Evolutionary conservation across 2,113 vertebrate genomes (phyloP).

Genomic region (Australoheros scitulus): DNA sequence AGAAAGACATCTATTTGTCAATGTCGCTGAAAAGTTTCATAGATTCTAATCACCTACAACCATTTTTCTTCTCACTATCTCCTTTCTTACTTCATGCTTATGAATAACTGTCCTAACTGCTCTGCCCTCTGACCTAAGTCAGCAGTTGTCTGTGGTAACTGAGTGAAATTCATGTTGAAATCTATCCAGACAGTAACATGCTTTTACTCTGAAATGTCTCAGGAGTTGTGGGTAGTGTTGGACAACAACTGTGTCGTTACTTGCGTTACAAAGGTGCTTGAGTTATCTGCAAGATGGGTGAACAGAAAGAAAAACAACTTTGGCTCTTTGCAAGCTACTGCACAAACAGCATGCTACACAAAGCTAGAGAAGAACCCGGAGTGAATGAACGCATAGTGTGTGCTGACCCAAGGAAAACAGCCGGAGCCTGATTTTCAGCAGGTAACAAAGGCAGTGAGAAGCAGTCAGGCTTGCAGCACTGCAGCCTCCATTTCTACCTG

Average conservation of each 20-base stretch:
- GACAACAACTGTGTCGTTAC: no score
- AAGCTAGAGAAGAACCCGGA: not conserved
- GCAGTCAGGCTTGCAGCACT: constrained; percentile 2
- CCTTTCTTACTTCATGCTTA: not conserved
- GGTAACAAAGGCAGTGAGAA: not conserved
- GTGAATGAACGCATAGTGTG: not conserved
- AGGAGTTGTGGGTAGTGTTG: not conserved
- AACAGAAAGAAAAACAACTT: no score
- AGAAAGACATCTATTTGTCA: not conserved
- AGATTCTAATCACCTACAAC: constrained; percentile 1
- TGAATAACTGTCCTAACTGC: not conserved
- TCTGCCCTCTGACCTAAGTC: not conserved
- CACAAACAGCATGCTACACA: not conserved
- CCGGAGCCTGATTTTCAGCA: not conserved
- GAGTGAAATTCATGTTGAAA: not conserved
- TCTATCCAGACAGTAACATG: not conserved
- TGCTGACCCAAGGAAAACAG: not conserved
- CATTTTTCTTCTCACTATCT: not conserved
- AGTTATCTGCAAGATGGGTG: no score
- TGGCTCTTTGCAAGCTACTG: not conserved
- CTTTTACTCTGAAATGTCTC: not conserved
- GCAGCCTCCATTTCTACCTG: not conserved
- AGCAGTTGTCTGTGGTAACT: not conserved
- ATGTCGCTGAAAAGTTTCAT: not conserved
- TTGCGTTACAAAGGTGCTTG: no score